Percentiles rank a stretch among this genome's conserved stretches.
Evolutionary conservation across 2,888 invertebrate species (phyloP).

Genomic region (Mythimna pallens): DNA sequence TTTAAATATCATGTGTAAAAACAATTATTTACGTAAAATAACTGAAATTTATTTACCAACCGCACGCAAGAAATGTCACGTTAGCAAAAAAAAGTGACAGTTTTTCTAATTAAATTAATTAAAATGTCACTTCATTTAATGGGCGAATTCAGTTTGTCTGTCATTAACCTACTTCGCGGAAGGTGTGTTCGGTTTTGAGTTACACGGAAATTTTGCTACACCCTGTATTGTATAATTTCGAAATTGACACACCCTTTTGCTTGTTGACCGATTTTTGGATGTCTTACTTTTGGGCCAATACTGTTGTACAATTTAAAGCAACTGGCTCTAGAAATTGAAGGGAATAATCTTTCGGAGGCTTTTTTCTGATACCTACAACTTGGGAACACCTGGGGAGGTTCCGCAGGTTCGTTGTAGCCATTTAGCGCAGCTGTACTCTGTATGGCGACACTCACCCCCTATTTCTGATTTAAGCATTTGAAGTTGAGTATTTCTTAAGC

Average conservation of each 20-base stretch:
- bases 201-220: slow-evolving; percentile 30
- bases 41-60: slow-evolving; percentile 15
- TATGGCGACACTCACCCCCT: no score
- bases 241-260: slow-evolving; percentile 17
- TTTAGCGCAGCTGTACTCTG: no score
- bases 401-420: no score
- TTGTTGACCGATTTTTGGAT: slow-evolving; percentile 8
- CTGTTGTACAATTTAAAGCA: background rate
- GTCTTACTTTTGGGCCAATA: background rate
- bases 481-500: no score
- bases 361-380: no score
- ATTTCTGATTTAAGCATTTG: no score
- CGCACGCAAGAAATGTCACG: slow-evolving; percentile 29
- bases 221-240: slow-evolving; percentile 21
- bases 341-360: no score
- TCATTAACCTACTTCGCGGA: slow-evolving; percentile 46
- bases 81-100: slow-evolving; percentile 26
- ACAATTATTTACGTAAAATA: slow-evolving; percentile 22
- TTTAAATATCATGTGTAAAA: slow-evolving; percentile 35
- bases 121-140: slow-evolving; percentile 12
- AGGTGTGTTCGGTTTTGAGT: slow-evolving; percentile 37
- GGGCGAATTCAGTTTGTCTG: slow-evolving; percentile 7
- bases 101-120: slow-evolving; percentile 43
- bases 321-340: no score
- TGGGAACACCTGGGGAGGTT: no score